A percentile compares a stretch with the other conserved stretches of the same genome.
Evolutionary conservation across 2,113 vertebrate genomes (phyloP).

Genomic region (Pterocles orientalis): DNA sequence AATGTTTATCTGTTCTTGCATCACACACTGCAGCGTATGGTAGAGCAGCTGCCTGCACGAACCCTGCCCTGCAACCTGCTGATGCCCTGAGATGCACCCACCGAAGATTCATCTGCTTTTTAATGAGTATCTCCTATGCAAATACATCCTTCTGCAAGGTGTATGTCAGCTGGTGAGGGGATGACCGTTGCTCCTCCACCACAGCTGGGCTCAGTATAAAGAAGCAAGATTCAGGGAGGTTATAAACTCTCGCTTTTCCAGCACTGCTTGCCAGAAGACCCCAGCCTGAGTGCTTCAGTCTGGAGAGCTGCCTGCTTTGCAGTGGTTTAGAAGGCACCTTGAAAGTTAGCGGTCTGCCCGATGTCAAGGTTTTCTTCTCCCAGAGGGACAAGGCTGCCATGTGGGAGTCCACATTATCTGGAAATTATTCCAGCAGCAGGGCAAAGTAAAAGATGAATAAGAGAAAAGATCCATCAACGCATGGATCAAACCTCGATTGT

Average conservation of each 20-base stretch:
- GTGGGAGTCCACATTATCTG: neutral
- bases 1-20: neutral
- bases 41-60: neutral
- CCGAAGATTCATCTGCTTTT: neutral
- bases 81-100: neutral
- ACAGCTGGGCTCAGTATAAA: neutral
- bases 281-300: fast-evolving
- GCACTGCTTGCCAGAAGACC: neutral
- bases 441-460: neutral
- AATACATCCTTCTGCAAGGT: neutral
- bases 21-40: fast-evolving
- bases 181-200: neutral
- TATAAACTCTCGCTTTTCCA: neutral
- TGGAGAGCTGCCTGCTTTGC: neutral
- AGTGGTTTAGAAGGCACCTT: neutral
- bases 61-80: neutral
- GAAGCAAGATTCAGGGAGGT: neutral
- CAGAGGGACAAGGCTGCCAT: neutral
- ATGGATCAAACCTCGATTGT: neutral
- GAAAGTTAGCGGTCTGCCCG: neutral
- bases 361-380: neutral
- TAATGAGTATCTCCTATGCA: neutral
- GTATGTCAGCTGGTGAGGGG: neutral
- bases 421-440: neutral
- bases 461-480: neutral